Evolutionary conservation across 2,888 invertebrate genomes (phyloP), one percentile per base, ranked within the genome.

Genomic region (Seira ritae): DNA sequence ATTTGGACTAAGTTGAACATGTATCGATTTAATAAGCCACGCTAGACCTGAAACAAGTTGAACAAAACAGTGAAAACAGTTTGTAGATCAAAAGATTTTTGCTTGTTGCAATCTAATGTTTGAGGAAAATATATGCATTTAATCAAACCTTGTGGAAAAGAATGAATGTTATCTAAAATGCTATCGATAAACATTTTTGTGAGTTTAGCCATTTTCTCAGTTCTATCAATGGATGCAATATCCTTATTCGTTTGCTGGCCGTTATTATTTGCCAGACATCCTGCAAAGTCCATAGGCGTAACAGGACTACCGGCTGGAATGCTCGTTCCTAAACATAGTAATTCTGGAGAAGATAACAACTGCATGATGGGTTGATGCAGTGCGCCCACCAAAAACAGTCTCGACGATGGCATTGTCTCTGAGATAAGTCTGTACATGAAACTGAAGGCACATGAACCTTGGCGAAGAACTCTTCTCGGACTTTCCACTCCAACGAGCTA

Each of bases 331-430:
- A 89, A 76, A 60, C 81, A 84, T 24, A 85, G 80, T 8, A 88
- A 78, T 75, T 88, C 87, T 70, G 86, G 87, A 1, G 87, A 88
- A 19, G 87, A 87, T 55, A 99, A 92, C 66, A 98, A 93, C 75
- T 95, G 94, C 94, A 98, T 95, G 71, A 99, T 95, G 0, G 99
- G 98, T 66, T 95, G 95, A 91, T 97, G 96, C 12, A 99, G 92
- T 0, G 98, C 96, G 0, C 98, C 96, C 1, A 97, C 95, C 22
- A 99, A 93, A 92, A 98, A 99, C 89, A 98, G 94, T 89, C 97
- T 96, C 0, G 98, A 96, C 0, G 97, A 95, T 89, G 96, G 95
- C 89, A 98, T 93, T 0, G 95, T 95, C 90, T 98, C 98, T 73
- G 96, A 95, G 90, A 97, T 95, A 74, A 96, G 94, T 65, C 95